Evolutionary conservation across 2,113 vertebrate species (phyloP).

Genomic region (Hymenochirus boettgeri): DNA sequence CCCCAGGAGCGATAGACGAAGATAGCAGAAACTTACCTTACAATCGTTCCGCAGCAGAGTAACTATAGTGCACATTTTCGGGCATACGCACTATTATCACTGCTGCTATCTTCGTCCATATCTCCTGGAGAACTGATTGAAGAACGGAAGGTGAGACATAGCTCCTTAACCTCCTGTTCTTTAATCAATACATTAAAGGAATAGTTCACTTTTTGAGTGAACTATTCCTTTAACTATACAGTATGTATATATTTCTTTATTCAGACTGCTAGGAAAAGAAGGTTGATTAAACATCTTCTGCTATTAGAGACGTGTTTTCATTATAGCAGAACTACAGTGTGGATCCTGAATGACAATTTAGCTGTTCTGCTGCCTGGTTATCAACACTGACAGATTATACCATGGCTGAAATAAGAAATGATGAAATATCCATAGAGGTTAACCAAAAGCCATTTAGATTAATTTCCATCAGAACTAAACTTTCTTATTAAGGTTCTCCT

Average conservation of each 20-base stretch:
- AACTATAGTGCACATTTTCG: too few species aligned
- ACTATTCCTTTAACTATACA: too few species aligned
- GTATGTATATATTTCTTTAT: not conserved
- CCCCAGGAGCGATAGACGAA: too few species aligned
- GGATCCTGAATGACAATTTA: not conserved
- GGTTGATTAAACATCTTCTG: constrained; percentile 1
- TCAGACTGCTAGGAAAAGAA: not conserved
- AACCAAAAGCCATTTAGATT: constrained; percentile 11
- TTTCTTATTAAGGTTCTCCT: constrained; percentile 6
- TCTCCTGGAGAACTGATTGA: too few species aligned
- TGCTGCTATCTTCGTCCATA: too few species aligned
- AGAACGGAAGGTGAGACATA: too few species aligned
- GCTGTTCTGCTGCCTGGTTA: not conserved
- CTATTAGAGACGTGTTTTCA: not conserved
- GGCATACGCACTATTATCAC: too few species aligned
- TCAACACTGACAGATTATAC: constrained; percentile 5
- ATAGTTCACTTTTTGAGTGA: too few species aligned
- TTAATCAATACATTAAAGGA: too few species aligned
- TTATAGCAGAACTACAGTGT: not conserved
- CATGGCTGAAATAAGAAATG: not conserved
- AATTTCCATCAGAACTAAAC: not conserved
- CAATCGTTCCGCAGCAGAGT: too few species aligned
- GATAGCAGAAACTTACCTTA: too few species aligned
- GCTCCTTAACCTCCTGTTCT: too few species aligned
- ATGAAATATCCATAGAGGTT: constrained; percentile 1